Conservation (phyloP, 2,797 vertebrate genomes). For the Chrosomus eos region DNA sequence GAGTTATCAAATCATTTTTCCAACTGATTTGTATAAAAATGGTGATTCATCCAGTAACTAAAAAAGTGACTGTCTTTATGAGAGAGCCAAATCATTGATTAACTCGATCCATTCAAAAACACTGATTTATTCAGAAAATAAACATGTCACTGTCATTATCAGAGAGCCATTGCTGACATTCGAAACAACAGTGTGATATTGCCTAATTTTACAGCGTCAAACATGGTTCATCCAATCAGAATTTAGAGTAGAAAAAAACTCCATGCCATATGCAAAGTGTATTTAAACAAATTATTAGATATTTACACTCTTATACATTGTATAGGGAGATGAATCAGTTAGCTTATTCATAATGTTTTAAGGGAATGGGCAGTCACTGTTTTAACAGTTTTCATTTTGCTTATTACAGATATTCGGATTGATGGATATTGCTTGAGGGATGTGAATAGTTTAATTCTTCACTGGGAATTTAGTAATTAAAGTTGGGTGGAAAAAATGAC, state of each 20-base stretch:
- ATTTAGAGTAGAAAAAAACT: neutral
- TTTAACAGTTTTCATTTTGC: neutral
- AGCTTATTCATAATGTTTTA: slow-evolving; percentile 1
- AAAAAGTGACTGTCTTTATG: neutral
- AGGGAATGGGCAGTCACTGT: neutral
- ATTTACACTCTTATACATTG: neutral
- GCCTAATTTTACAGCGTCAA: neutral
- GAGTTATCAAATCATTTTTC: neutral
- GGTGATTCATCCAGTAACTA: neutral
- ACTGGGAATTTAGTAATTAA: neutral
- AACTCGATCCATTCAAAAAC: neutral
- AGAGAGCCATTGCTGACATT: neutral
- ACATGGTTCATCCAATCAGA: neutral
- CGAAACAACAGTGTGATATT: neutral
- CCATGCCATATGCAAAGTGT: neutral
- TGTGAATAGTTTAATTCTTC: neutral
- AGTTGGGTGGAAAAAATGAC: neutral
- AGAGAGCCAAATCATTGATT: neutral
- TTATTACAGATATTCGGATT: neutral
- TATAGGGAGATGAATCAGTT: neutral
- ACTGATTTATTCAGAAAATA: neutral
- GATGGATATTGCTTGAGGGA: neutral
- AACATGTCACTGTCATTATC: neutral
- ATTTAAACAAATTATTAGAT: neutral
- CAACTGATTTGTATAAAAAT: neutral